Evolutionary conservation across 1,140 invertebrate genomes (phyloP).

Genomic region (Drosophila subpulchrella): DNA sequence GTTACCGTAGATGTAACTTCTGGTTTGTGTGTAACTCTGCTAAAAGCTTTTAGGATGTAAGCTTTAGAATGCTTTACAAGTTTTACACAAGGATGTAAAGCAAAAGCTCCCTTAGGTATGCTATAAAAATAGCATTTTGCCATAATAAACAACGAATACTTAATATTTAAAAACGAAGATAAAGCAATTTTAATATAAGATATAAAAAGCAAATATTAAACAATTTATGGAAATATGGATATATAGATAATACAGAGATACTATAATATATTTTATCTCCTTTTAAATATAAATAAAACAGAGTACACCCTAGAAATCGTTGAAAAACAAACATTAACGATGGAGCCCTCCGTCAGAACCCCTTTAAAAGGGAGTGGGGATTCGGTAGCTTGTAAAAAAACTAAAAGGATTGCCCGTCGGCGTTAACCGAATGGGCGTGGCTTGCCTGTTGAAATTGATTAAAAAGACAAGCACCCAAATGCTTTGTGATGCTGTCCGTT

Average conservation of each 20-base stretch:
- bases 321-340: constrained; percentile 13
- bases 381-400: constrained; percentile 26
- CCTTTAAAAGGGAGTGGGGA: constrained; percentile 19
- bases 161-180: not conserved
- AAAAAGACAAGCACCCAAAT: constrained; percentile 59
- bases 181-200: too few relatives aligned
- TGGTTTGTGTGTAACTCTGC: constrained; percentile 2
- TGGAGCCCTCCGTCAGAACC: constrained; percentile 38
- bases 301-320: not conserved
- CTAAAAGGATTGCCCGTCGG: constrained; percentile 50
- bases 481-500: constrained; percentile 22
- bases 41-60: constrained; percentile 15
- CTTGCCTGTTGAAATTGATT: constrained; percentile 67
- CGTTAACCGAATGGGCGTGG: constrained; percentile 35
- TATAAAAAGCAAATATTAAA: not conserved
- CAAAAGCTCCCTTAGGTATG: constrained; percentile 12
- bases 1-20: not conserved
- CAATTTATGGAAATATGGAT: not conserved
- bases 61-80: not conserved
- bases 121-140: constrained; percentile 5
- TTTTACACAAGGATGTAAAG: not conserved
- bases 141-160: constrained; percentile 15
- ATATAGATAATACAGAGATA: too few relatives aligned
- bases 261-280: too few relatives aligned
- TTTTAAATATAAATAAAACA: constrained; percentile 18